These are phyloP conservation scores for Muschampia plurimacula DNA, from an alignment of 2,888 invertebrate genomes.

Conservation along the genomic window DNA sequence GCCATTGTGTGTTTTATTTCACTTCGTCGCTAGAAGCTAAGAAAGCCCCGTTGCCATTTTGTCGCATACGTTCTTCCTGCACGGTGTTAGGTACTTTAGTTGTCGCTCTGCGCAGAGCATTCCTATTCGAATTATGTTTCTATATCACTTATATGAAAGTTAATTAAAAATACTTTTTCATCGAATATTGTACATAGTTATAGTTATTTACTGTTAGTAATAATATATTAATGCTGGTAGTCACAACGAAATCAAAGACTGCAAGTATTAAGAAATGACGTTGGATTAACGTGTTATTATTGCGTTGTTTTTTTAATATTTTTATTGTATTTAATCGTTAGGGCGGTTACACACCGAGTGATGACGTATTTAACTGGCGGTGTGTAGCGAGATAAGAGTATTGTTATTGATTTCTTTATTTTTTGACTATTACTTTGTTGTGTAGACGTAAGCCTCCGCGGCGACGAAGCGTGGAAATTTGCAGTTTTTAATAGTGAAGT, in stretches of 20 bases:
- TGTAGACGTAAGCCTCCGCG: constrained; percentile 39
- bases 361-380: constrained; percentile 23
- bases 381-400: constrained; percentile 52
- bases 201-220: constrained; percentile 53
- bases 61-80: constrained; percentile 36
- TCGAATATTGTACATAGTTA: constrained; percentile 80
- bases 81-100: constrained; percentile 45
- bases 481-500: constrained; percentile 15
- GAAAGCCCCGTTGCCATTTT: constrained; percentile 33
- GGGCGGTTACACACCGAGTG: constrained; percentile 34
- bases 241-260: constrained; percentile 85
- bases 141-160: constrained; percentile 25
- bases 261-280: constrained; percentile 67
- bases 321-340: constrained; percentile 73
- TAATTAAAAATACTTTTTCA: constrained; percentile 53
- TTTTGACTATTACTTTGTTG: constrained; percentile 78
- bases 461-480: background rate
- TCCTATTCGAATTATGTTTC: constrained; percentile 70
- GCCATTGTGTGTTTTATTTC: background rate
- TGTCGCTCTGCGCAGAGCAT: constrained; percentile 74
- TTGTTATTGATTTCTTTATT: constrained; percentile 77
- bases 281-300: constrained; percentile 69
- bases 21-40: background rate
- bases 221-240: constrained; percentile 70
- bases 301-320: constrained; percentile 63